Evolutionary conservation across 2,113 vertebrate species (phyloP).

Genomic region (Phocoena sinus): DNA sequence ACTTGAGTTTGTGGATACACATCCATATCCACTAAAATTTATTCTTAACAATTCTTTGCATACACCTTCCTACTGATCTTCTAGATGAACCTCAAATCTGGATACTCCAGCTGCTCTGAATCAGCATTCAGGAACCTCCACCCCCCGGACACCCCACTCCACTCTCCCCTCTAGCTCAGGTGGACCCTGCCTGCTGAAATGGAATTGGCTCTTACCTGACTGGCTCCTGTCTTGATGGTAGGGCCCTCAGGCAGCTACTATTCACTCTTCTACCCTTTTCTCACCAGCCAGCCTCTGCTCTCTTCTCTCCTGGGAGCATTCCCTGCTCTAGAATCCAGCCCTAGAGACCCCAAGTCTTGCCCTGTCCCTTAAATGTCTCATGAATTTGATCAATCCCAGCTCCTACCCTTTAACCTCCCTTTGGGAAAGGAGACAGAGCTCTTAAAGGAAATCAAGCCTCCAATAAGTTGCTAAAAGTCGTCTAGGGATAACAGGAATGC

Average conservation of each 20-base stretch:
- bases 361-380: background rate
- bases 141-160: accelerated
- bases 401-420: background rate
- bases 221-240: background rate
- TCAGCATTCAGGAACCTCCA: background rate
- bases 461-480: background rate
- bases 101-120: background rate
- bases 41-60: background rate
- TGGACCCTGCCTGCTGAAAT: too few relatives aligned
- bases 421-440: background rate
- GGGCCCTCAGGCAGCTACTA: accelerated
- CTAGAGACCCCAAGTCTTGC: background rate
- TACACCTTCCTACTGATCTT: background rate
- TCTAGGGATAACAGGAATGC: background rate
- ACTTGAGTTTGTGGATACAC: background rate
- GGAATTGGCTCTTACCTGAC: background rate
- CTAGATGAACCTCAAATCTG: background rate
- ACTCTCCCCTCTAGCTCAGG: too few relatives aligned
- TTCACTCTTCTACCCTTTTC: background rate
- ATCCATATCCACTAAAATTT: background rate
- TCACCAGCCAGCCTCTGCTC: background rate
- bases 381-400: background rate
- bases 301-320: background rate
- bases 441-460: background rate
- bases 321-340: background rate